These are phyloP conservation scores for Leptocoma aspasia DNA, from an alignment of 2,113 vertebrate genomes.

Conservation along the genomic window DNA sequence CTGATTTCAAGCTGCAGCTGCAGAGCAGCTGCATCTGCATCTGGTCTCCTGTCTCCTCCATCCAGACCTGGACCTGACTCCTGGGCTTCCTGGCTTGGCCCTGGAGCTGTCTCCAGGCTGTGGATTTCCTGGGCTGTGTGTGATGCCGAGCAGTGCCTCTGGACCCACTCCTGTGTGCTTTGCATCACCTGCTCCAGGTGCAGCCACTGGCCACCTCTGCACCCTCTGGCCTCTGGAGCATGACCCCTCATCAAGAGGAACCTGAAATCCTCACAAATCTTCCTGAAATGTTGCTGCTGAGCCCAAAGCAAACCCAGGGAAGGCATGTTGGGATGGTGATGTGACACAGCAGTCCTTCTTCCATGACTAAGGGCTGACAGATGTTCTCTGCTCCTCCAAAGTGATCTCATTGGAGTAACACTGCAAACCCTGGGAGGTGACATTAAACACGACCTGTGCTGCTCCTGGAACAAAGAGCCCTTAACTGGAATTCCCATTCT, in stretches of 20 bases:
- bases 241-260: not conserved
- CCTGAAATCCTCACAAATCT: not conserved
- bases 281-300: not conserved
- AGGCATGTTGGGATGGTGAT: not conserved
- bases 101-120: not conserved
- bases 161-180: not conserved
- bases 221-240: not conserved
- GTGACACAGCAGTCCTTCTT: not conserved
- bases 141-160: not conserved
- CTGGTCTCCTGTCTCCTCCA: not conserved
- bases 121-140: not conserved
- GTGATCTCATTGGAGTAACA: not conserved
- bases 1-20: not conserved
- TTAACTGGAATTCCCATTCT: not conserved
- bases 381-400: not conserved
- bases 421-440: not conserved
- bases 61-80: not conserved
- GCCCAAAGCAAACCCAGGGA: not conserved
- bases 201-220: fast-evolving
- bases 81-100: not conserved
- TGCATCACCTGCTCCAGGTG: fast-evolving
- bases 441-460: not conserved
- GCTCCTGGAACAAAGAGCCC: not conserved
- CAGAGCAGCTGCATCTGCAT: not conserved
- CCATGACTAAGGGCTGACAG: not conserved